Conservation (phyloP, 35 echinoderm and acorn worm genomes). For the Heliocidaris tuberculata region DNA sequence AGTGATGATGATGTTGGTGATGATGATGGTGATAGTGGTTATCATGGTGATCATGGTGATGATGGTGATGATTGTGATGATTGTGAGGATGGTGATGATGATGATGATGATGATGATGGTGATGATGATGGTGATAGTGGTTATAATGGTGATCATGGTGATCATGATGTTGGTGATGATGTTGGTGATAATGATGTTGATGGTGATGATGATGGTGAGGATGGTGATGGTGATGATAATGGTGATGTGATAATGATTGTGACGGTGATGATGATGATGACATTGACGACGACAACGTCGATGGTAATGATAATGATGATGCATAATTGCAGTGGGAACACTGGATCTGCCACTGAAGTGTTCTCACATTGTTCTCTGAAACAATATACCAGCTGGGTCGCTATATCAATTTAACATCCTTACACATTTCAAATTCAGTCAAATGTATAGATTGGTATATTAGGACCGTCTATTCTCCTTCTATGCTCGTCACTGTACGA, state of each 20-base stretch:
- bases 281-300: neutral
- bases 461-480: too few species aligned
- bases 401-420: too few species aligned
- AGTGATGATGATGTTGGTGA: slow-evolving; percentile 19
- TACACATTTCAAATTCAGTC: too few species aligned
- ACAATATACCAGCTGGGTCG: too few species aligned
- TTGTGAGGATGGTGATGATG: slow-evolving; percentile 24
- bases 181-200: slow-evolving; percentile 18
- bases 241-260: neutral
- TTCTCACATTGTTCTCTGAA: too few species aligned
- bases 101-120: slow-evolving; percentile 42
- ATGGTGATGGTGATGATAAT: neutral
- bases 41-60: neutral
- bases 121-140: neutral
- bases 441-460: too few species aligned
- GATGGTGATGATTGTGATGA: neutral
- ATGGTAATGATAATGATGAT: slow-evolving; percentile 7
- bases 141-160: slow-evolving; percentile 20
- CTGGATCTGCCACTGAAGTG: too few species aligned
- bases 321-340: neutral
- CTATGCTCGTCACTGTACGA: too few species aligned
- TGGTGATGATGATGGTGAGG: neutral
- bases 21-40: neutral
- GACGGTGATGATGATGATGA: slow-evolving; percentile 24
- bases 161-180: neutral